Evolutionary conservation across 2,113 vertebrate genomes (phyloP).

Genomic region (Asarcornis scutulata): DNA sequence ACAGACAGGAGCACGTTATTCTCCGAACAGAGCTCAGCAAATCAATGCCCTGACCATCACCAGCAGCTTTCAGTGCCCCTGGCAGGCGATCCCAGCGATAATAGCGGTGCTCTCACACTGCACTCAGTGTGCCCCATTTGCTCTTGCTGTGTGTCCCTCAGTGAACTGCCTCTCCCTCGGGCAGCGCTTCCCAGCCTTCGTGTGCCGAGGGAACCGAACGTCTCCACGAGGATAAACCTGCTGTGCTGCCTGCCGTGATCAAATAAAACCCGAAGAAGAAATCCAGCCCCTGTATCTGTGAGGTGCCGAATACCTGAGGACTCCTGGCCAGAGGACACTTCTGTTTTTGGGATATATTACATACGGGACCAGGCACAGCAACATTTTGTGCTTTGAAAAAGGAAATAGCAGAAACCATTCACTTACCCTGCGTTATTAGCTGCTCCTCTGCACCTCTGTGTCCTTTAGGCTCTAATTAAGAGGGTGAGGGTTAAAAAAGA

Average conservation of each 20-base stretch:
- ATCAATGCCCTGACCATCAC: neutral
- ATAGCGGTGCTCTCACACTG: neutral
- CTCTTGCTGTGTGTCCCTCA: neutral
- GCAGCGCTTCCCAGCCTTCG: neutral
- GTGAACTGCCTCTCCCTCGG: neutral
- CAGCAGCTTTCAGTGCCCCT: neutral
- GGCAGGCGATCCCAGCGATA: neutral
- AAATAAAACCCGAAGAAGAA: neutral
- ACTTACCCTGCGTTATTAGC: slow-evolving; percentile 58
- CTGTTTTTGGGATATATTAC: neutral
- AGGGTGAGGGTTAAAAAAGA: neutral
- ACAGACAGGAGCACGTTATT: neutral
- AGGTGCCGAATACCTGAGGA: neutral
- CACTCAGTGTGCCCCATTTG: neutral
- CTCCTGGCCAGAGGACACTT: neutral
- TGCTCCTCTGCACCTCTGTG: slow-evolving; percentile 51
- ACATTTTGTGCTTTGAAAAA: neutral
- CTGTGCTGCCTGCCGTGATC: neutral
- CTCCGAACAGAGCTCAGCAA: neutral
- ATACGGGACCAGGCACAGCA: neutral
- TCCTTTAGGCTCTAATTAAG: slow-evolving; percentile 48
- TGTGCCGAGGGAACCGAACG: neutral
- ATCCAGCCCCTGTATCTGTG: neutral
- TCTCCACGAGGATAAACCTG: neutral
- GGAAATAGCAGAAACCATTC: neutral